These are phyloP conservation scores for Stictonetta naevosa DNA, from an alignment of 2,113 vertebrate genomes.

Conservation along the genomic window DNA sequence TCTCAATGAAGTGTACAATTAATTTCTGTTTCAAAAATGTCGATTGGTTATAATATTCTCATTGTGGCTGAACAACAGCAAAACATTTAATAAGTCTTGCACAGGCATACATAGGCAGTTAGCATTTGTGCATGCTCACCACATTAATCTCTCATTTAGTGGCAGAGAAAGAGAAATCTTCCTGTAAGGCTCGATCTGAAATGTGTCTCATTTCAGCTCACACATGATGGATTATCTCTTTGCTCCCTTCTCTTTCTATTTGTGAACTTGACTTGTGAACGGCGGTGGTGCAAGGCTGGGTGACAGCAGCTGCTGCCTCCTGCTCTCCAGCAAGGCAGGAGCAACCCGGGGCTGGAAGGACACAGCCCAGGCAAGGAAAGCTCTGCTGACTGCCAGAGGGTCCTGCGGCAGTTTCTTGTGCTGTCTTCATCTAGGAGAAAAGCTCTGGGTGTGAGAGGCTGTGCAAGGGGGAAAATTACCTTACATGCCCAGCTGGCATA, in stretches of 20 bases:
- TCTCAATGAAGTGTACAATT: conserved; percentile 1
- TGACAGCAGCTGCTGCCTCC: background rate
- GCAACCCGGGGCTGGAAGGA: background rate
- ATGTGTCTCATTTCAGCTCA: background rate
- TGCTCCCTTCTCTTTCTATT: background rate
- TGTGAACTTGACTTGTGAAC: background rate
- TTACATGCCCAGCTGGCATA: background rate
- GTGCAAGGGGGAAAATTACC: background rate
- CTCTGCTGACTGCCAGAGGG: background rate
- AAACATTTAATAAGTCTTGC: background rate
- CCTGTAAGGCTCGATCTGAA: background rate
- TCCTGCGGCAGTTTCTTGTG: background rate
- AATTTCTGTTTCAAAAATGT: conserved; percentile 16
- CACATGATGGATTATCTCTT: background rate
- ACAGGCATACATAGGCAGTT: background rate
- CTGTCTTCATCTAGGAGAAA: background rate
- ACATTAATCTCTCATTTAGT: background rate
- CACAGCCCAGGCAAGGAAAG: fast-evolving
- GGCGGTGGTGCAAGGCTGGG: background rate
- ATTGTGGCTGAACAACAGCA: background rate
- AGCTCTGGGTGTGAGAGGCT: background rate
- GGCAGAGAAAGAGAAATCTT: background rate
- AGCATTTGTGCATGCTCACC: background rate
- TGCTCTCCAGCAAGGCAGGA: background rate
- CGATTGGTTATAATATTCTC: conserved; percentile 1